Evolutionary conservation across 2,113 vertebrate species (phyloP), one percentile per base, ranked within the genome.

Genomic region (Notiomystis cincta): DNA sequence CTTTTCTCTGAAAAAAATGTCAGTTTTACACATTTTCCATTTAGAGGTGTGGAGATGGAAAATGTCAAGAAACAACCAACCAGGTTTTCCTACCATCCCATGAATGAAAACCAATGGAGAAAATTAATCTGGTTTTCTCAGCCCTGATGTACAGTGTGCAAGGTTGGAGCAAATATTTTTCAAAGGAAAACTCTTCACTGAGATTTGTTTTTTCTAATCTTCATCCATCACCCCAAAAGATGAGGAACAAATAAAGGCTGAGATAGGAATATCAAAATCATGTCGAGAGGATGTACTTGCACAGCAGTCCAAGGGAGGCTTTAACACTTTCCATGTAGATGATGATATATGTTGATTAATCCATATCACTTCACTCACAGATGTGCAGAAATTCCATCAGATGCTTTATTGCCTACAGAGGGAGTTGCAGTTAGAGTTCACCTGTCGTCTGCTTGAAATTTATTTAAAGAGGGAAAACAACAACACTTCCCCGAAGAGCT

Each of bases 401-500:
- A 92, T 77, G 84, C 87, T 96, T 96, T 97, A 97, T 96, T 93
- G 80, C 90, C 79, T 95, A 87, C 96, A 93, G 76, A 96, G 97
- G 97, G 96, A 97, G 90, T 84, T 95, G 73, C 92, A 96, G 30
- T 83, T 65, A 11, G 93, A 96, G 97, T 97, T 97, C 97, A 97
- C 93, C 75, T 94, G 97, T 94, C 78, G 4, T 53, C 71, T 91
- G 62, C 61, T 92, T 11, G 40, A 20, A 90, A 97, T 97, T 95
- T 97, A 97, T 96, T 91, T 96, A 88, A 94, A 91, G 72, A 83
- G 84, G 87, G 77, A 71, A 72, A 96, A 94, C 77, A 96, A 64
- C 85, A 91, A 48, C 18, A 5, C 82, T 72, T 97, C 96, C 95
- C 95, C 7, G 13, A 93, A 95, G 97, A 88, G 91, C 96, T 93